A percentile compares a stretch with the other conserved stretches of the same genome.
Evolutionary conservation across 2,888 invertebrate species (phyloP).

Genomic region (Cremastinae sp.): DNA sequence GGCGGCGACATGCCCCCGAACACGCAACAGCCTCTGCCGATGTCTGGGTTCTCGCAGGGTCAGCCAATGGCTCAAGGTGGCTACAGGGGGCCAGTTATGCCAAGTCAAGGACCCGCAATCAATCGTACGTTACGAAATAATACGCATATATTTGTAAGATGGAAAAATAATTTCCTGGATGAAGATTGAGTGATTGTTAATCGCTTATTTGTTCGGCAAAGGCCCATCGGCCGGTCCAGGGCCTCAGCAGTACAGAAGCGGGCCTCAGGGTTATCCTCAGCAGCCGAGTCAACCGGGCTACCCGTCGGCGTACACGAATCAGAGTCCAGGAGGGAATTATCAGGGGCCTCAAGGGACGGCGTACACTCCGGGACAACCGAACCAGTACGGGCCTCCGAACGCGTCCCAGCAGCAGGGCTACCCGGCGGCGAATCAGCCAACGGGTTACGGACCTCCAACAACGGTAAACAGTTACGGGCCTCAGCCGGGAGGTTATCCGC

Average conservation of each 20-base stretch:
- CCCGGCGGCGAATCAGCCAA: conserved; percentile 84
- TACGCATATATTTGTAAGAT: background rate
- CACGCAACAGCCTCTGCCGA: conserved; percentile 77
- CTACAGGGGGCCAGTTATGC: conserved; percentile 84
- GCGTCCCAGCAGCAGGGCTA: conserved; percentile 85
- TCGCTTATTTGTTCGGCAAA: conserved; percentile 42
- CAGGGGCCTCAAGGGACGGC: conserved; percentile 83
- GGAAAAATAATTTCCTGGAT: conserved; percentile 19
- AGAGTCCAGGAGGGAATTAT: conserved; percentile 83
- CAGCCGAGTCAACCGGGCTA: conserved; percentile 85
- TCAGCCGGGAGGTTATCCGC: conserved; percentile 83
- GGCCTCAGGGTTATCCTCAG: conserved; percentile 85
- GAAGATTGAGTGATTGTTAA: no score
- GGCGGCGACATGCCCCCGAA: conserved; percentile 78
- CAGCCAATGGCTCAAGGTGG: conserved; percentile 79
- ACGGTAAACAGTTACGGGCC: conserved; percentile 78
- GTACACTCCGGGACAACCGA: conserved; percentile 82
- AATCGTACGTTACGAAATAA: conserved; percentile 77
- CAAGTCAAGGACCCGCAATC: conserved; percentile 82
- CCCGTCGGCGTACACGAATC: conserved; percentile 83
- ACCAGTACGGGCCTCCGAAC: conserved; percentile 84
- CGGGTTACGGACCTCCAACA: conserved; percentile 75
- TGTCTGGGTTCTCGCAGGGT: conserved; percentile 77
- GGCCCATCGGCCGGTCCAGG: conserved; percentile 82
- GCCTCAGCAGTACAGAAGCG: conserved; percentile 82